phyloP scores from a whole-genome alignment of 2,888 invertebrate species.

The Lymantria monacha region DNA sequence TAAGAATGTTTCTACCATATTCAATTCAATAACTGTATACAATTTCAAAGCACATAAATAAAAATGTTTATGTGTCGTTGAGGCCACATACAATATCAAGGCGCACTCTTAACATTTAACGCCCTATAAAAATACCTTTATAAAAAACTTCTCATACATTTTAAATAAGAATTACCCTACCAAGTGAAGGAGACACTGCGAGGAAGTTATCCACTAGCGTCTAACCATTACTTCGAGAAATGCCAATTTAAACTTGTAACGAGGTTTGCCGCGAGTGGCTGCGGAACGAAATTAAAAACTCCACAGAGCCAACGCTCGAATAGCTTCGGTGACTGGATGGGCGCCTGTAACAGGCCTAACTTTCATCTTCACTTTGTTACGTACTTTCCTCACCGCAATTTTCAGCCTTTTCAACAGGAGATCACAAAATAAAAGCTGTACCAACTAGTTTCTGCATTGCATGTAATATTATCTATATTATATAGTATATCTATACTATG shows the following conservation, averaged over 20 bases:
- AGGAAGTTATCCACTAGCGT: slow-evolving; percentile 65
- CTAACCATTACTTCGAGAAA: slow-evolving; percentile 78
- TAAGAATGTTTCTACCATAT: too few species aligned
- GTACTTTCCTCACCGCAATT: slow-evolving; percentile 55
- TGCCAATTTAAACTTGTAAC: slow-evolving; percentile 82
- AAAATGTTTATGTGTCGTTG: neutral
- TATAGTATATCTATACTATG: too few species aligned
- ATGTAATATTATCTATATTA: slow-evolving; percentile 13
- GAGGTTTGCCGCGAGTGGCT: slow-evolving; percentile 78
- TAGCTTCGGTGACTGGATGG: slow-evolving; percentile 55
- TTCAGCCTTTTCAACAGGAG: slow-evolving; percentile 51
- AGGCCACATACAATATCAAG: slow-evolving; percentile 15
- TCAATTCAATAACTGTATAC: neutral
- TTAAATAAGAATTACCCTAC: slow-evolving; percentile 72
- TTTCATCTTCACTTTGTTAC: slow-evolving; percentile 72
- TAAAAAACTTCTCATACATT: slow-evolving; percentile 61
- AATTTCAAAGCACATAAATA: neutral
- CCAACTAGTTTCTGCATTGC: slow-evolving; percentile 13
- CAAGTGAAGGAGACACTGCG: slow-evolving; percentile 64
- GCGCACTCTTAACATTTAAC: slow-evolving; percentile 33
- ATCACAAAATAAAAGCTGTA: slow-evolving; percentile 49
- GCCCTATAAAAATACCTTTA: slow-evolving; percentile 32
- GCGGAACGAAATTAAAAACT: slow-evolving; percentile 79
- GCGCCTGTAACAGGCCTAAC: slow-evolving; percentile 72
- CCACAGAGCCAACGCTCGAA: slow-evolving; percentile 58